phyloP scores from a whole-genome alignment of 2,797 vertebrate species.

The Rachycentron canadum region DNA sequence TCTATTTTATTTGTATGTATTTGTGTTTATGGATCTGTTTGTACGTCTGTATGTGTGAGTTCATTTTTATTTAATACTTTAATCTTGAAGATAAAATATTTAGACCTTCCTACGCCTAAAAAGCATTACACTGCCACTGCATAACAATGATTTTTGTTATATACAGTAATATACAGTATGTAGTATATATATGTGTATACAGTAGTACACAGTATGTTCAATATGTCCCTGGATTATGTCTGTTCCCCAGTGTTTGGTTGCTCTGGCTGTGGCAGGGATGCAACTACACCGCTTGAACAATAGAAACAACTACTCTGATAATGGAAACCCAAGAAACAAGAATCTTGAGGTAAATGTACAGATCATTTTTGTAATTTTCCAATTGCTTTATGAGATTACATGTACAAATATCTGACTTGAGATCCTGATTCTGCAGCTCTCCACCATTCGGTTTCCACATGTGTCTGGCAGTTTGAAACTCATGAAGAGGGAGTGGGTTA shows the following conservation, averaged over 20 bases:
- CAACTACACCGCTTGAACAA: background rate
- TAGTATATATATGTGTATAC: too few relatives aligned
- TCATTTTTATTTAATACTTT: background rate
- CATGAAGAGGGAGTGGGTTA: constrained; percentile 75
- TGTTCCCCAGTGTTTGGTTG: constrained; percentile 39
- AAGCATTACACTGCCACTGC: background rate
- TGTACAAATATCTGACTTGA: background rate
- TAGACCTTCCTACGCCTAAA: background rate
- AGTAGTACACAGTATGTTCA: background rate
- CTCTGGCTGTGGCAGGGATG: constrained; percentile 17
- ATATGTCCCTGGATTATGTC: background rate
- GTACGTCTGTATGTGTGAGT: background rate
- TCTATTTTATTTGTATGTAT: background rate
- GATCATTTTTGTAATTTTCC: background rate
- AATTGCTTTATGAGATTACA: background rate
- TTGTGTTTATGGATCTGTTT: background rate
- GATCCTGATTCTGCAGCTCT: constrained; percentile 24
- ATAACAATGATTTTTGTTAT: too few relatives aligned
- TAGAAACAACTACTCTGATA: constrained; percentile 18
- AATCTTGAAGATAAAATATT: background rate
- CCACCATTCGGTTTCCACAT: constrained; percentile 14
- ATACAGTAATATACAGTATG: too few relatives aligned
- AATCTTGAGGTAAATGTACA: constrained; percentile 23
- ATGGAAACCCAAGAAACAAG: constrained; percentile 4
- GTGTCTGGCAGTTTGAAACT: constrained; percentile 40